phyloP scores from a whole-genome alignment of 2,888 invertebrate species.

The Nomada flava region DNA sequence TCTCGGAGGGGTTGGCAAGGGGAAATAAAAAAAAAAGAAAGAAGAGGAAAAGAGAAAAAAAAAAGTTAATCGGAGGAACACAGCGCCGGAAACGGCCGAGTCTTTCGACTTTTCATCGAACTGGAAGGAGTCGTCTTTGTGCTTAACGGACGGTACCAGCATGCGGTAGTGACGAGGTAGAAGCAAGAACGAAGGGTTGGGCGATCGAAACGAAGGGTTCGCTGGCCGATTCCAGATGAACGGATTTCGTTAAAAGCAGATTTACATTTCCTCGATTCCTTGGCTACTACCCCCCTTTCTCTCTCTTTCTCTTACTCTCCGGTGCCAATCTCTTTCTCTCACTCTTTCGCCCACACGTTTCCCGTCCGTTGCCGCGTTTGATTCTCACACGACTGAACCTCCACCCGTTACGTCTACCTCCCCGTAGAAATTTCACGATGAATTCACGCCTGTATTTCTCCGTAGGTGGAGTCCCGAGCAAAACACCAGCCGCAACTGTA shows the following conservation, averaged over 20 bases:
- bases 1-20: conserved; percentile 4
- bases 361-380: conserved; percentile 10
- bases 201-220: conserved; percentile 51
- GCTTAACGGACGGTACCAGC: conserved; percentile 59
- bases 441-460: conserved; percentile 58
- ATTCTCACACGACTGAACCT: conserved; percentile 20
- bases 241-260: conserved; percentile 76
- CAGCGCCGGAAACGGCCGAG: conserved; percentile 60
- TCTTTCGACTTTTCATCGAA: conserved; percentile 73
- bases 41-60: background rate
- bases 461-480: conserved; percentile 77
- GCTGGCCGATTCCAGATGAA: conserved; percentile 70
- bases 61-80: conserved; percentile 66
- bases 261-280: conserved; percentile 72
- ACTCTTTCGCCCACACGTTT: conserved; percentile 13
- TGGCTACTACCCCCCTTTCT: conserved; percentile 13
- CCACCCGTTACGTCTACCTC: background rate
- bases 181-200: conserved; percentile 9
- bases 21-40: background rate
- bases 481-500: conserved; percentile 64
- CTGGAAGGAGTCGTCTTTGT: conserved; percentile 74
- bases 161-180: conserved; percentile 39
- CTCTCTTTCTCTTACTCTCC: conserved; percentile 13
- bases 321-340: background rate
- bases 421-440: conserved; percentile 19